These are phyloP conservation scores for Prionailurus viverrinus DNA, from an alignment of 2,113 vertebrate species.

Conservation along the genomic window DNA sequence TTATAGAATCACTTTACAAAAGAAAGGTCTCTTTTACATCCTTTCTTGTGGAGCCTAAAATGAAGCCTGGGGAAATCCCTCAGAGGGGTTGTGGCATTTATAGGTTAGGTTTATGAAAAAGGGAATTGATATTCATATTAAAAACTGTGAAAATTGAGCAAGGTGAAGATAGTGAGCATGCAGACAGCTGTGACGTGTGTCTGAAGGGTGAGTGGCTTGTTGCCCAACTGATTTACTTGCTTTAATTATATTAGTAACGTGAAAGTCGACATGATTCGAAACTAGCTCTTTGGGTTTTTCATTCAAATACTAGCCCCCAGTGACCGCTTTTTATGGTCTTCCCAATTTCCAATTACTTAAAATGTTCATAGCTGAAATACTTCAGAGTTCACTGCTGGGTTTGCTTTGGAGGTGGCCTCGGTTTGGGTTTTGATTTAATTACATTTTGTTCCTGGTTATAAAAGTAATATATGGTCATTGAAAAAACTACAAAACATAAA, in stretches of 20 bases:
- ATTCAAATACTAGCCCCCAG: conserved; percentile 83
- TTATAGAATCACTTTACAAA: conserved; percentile 90
- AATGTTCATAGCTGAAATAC: conserved; percentile 80
- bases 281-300: conserved; percentile 83
- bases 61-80: conserved; percentile 87
- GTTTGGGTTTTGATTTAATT: conserved; percentile 81
- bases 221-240: conserved; percentile 85
- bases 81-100: conserved; percentile 85
- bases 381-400: conserved; percentile 74
- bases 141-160: conserved; percentile 84
- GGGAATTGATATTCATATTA: conserved; percentile 88
- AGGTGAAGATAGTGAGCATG: conserved; percentile 81
- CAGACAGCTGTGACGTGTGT: conserved; percentile 86
- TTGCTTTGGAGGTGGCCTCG: conserved; percentile 74
- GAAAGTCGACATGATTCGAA: conserved; percentile 84
- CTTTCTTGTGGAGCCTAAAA: conserved; percentile 88
- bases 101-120: conserved; percentile 87
- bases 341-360: conserved; percentile 79
- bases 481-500: conserved; percentile 57
- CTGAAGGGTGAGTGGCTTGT: conserved; percentile 86
- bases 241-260: conserved; percentile 84
- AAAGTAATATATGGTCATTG: conserved; percentile 64
- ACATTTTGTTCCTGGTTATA: conserved; percentile 68
- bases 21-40: conserved; percentile 90
- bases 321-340: conserved; percentile 68